These are phyloP conservation scores for Colistium nudipinnis DNA, from an alignment of 2,113 vertebrate species.

Conservation along the genomic window DNA sequence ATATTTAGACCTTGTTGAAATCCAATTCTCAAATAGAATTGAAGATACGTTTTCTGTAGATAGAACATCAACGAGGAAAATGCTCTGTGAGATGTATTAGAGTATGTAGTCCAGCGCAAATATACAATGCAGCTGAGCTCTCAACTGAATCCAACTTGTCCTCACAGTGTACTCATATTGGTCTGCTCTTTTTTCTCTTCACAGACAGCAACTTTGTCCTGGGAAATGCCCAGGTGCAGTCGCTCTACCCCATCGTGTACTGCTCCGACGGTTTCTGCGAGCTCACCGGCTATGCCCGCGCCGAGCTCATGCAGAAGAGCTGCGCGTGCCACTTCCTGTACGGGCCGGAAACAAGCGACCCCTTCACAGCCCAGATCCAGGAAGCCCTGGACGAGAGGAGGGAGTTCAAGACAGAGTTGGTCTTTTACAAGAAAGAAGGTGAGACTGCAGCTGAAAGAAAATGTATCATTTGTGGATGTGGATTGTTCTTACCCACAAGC, in stretches of 20 bases:
- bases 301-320: conserved; percentile 88
- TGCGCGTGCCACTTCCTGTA: conserved; percentile 87
- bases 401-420: conserved; percentile 86
- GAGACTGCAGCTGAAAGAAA: conserved; percentile 9
- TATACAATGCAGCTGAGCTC: no score
- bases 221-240: conserved; percentile 87
- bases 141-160: no score
- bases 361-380: conserved; percentile 81
- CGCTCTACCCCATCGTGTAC: conserved; percentile 86
- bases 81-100: no score
- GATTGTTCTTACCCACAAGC: no score
- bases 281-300: conserved; percentile 84
- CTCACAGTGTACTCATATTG: no score
- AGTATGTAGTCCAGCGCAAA: no score
- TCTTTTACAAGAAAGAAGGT: conserved; percentile 88
- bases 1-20: no score
- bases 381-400: conserved; percentile 81
- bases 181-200: conserved; percentile 14
- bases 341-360: conserved; percentile 83
- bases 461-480: neutral
- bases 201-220: conserved; percentile 88
- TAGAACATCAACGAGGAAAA: no score
- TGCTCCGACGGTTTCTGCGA: conserved; percentile 89
- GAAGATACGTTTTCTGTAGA: no score
- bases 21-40: no score